Evolutionary conservation across 2,113 vertebrate species (phyloP), one percentile per base, ranked within the genome.

Genomic region (Strigops habroptila): DNA sequence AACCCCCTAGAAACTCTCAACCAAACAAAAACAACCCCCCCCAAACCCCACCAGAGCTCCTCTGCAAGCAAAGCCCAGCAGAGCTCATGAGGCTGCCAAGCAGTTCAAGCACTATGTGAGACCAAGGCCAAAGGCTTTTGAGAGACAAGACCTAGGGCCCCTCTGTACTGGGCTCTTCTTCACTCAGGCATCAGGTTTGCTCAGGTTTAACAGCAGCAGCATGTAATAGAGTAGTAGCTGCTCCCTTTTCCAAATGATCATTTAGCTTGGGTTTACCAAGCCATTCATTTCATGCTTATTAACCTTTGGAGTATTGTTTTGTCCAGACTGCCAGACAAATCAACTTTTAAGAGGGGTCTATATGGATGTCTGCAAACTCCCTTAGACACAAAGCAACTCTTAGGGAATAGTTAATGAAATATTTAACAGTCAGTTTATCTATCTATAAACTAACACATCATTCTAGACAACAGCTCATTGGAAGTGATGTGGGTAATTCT

Each of bases 231-330:
- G 39, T 7, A 67, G 91, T 88, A 77, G 77, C 65, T 86, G 85
- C 13, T 95, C 33, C 70, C 39, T 86, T 33, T 93, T 92, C 35
- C 74, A 95, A 96, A 96, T 57, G 59, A 77, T 81, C 69, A 28
- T 89, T 96, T 93, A 91, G 82, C 67, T 90, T 28, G 41, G 48
- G 46, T 80, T 86, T 88, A 82, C 86, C 84, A 81, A 86, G 90
- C 70, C 93, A 81, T 91, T 91, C 79, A 85, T 95, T 91, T 93
- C 63, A 70, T 86, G 77, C 88, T 95, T 88, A 96, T 97, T 97
- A 97, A 96, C 91, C 92, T 96, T 96, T 75, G 68, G 94, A 95
- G 93, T 88, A 88, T 86, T 96, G 88, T 91, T 96, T 95, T 96
- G 95, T 94, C 96, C 95, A 89, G 90, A 57, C 90, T 94, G 73